Evolutionary conservation across 1,140 invertebrate genomes (phyloP), one percentile per base, ranked within the genome.

Genomic region (Eumaeus atala): DNA sequence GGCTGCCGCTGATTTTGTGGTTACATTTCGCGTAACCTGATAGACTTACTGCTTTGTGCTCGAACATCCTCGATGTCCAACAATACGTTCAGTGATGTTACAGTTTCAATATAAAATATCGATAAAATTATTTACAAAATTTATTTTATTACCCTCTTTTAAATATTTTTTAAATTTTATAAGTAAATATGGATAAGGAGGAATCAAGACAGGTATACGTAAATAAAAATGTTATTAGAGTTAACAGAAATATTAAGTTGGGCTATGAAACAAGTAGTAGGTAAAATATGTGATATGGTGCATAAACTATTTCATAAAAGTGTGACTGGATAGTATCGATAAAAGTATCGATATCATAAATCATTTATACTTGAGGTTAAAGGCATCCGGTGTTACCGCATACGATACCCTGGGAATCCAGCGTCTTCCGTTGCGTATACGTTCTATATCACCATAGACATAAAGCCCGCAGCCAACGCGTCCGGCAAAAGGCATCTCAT

Each of bases 11-110:
- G 80, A 84, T 81, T 82, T 81, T 84, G 80, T 72, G 83, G 83
- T 86, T 80, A 70, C 72, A 74, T 82, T 84, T 84, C 67, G 78
- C 83, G 83, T 81, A 86, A 86, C 79, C 65, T 70, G 83, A 86
- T 81, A 76, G 69, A 75, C 64, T 68, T 55, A 60, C 40, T 44
- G 40, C 40, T 44, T 44, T 42, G 60, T 66, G 59, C 63, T 70
- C 67, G 77, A 66, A 75, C 77, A 78, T 84, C 77, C 77, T 81
- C 71, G 56, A 70, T 67, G 52, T 59, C 66, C 58, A 58, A 49
- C 57, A 64, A 50, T 58, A 17, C 9, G 47, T 14, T 48, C 33
- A 70, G 67, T 70, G 73, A 60, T 51, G 67, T 54, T 40, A 51
- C 51, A 0, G 12, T 21, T 35, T 12, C 28, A 49, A 2, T 49